Base-by-base conservation (phyloP, 2,888 invertebrate species). In the Reticulitermes lucifugus region DNA sequence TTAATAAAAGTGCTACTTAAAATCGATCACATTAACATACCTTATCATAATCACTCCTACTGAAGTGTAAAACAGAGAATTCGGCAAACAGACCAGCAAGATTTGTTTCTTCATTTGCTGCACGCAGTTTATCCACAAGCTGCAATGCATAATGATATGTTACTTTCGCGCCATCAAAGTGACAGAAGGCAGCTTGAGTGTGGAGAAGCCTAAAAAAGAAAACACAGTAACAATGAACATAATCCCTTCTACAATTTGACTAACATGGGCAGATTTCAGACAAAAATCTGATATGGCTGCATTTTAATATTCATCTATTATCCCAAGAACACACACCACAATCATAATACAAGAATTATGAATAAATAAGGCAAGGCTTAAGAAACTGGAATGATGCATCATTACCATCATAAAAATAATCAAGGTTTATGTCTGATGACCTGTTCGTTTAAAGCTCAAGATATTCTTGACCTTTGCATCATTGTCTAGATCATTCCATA, bases 31-130 rank as follows among this genome's bases (percentile, higher is more conserved):
- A 65, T 65, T 25, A 10, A 25, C 65, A 93, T 90, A 96, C 96
- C 91, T 94, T 91, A 90, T 95, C 95, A 91, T 97, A 98, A 92
- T 97, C 96, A 91, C 97, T 97, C 89, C 96, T 94, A 89, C 95
- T 94, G 92, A 96, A 97, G 92, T 94, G 95, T 89, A 97, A 93
- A 88, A 95, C 93, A 88, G 97, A 96, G 91, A 96, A 96, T 92
- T 97, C 96, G 88, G 96, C 94, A 91, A 95, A 97, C 73, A 97
- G 92, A 83, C 95, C 95, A 88, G 97, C 96, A 46, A 93, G 89
- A 89, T 93, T 93, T 55, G 93, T 91, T 21, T 89, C 86, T 29
- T 91, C 89, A 43, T 91, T 90, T n/a, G 90, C 89, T 81, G 89
- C 88, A 86, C 92, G 90, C 43, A 95, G 90, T 88, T 92, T 90